Evolutionary conservation across 2,888 invertebrate genomes (phyloP).

Genomic region (Synanthedon tipuliformis): DNA sequence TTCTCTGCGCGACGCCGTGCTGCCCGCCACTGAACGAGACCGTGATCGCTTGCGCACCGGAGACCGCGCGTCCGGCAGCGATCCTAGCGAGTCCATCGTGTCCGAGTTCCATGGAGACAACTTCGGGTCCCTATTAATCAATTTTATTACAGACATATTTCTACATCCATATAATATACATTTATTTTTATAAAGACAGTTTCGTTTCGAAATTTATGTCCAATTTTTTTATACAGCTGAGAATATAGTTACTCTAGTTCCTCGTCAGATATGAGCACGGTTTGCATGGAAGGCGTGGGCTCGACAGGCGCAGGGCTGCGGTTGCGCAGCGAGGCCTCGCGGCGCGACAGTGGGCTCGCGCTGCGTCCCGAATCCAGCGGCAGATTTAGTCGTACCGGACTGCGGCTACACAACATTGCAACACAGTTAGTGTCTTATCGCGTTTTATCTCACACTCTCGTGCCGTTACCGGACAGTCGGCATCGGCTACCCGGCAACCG

Average conservation of each 20-base stretch:
- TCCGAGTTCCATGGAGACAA: conserved; percentile 56
- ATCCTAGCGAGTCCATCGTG: conserved; percentile 35
- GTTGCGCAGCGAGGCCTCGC: conserved; percentile 31
- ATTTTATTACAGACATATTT: no score
- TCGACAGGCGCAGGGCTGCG: conserved; percentile 31
- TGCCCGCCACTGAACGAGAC: conserved; percentile 13
- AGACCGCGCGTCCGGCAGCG: conserved; percentile 29
- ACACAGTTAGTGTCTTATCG: no score
- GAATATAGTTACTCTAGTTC: conserved; percentile 23
- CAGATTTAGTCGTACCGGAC: conserved; percentile 22
- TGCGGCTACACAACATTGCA: conserved; percentile 8
- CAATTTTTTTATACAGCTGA: neutral
- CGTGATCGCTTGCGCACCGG: conserved; percentile 3
- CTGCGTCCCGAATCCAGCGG: conserved; percentile 21
- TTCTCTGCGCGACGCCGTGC: conserved; percentile 9
- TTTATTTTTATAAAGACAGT: no score
- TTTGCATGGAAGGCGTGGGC: conserved; percentile 31
- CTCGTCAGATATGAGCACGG: conserved; percentile 58
- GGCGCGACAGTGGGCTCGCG: conserved; percentile 48
- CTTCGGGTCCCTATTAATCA: conserved; percentile 28
- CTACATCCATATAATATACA: no score
- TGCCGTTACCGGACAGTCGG: no score
- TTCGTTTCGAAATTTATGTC: no score
- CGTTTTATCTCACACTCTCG: no score
- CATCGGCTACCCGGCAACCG: no score